A percentile compares a stretch with the other conserved stretches of the same genome.
phyloP scores from a whole-genome alignment of 1,140 invertebrate species.

The Diprion similis region DNA sequence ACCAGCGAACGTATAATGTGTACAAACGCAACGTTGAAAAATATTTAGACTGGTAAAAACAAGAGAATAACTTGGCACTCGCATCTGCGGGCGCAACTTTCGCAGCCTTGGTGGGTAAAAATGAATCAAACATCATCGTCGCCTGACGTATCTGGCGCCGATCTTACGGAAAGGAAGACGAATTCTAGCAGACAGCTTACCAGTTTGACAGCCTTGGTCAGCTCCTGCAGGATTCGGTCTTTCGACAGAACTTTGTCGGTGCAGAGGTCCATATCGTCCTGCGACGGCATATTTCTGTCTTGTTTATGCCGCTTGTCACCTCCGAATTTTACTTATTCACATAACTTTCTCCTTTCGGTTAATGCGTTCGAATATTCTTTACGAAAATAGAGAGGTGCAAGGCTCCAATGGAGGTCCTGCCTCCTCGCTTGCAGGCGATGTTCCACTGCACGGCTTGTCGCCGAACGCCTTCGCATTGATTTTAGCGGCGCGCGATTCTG shows the following conservation, averaged over 20 bases:
- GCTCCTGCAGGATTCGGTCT: constrained; percentile 56
- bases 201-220: constrained; percentile 61
- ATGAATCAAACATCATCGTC: background rate
- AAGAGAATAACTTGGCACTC: too few relatives aligned
- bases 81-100: too few relatives aligned
- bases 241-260: constrained; percentile 60
- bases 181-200: constrained; percentile 40
- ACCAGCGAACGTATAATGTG: too few relatives aligned
- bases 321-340: constrained; percentile 34
- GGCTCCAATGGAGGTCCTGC: constrained; percentile 16
- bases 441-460: background rate
- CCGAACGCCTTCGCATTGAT: constrained; percentile 47
- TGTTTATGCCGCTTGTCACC: background rate
- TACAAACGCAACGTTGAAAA: too few relatives aligned
- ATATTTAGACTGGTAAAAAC: too few relatives aligned
- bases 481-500: constrained; percentile 48
- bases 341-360: constrained; percentile 29
- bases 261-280: constrained; percentile 55
- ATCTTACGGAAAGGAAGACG: background rate
- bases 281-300: constrained; percentile 46
- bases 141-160: background rate
- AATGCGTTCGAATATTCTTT: background rate
- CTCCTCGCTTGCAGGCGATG: background rate
- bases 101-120: too few relatives aligned
- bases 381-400: too few relatives aligned